Evolutionary conservation across 2,797 vertebrate species (phyloP), one percentile per base, ranked within the genome.

Genomic region (Mus spretus): DNA sequence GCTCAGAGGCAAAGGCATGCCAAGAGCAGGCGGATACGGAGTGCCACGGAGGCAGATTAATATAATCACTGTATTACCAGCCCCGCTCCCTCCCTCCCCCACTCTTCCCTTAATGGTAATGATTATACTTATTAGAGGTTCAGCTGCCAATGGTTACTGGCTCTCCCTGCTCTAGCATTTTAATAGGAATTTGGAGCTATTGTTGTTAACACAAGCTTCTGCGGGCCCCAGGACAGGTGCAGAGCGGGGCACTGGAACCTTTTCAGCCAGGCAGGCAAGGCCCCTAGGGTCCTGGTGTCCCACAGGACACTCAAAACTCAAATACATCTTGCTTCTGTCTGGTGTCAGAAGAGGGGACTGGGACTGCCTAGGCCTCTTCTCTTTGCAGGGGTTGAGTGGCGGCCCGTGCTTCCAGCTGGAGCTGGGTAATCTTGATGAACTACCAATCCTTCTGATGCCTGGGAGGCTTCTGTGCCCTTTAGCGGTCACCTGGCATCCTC

Each of bases 41-140:
- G 3, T 34, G n/a, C 0, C 70, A 67, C 82, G 0, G 20, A 96
- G 96, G 92, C 97, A 14, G 93, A 97, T 97, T 75, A 94, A 1
- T 63, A 91, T 94, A 94, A 74, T 96, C 55, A 74, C 78, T 75
- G 0, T 79, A 92, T 97, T 81, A 96, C 96, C 96, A 98, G 94
- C 94, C 79, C 88, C 2, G 2, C 63, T 3, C 80, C 34, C 93
- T 92, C 67, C 4, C 85, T 55, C 53, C 95, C 55, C 61, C 3
- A 1, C 37, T 86, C 80, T 87, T 84, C 88, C 96, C 95, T 95
- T 96, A 97, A 98, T 80, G 96, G 92, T 85, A 92, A 97, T 97
- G 96, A 98, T 98, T 93, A 94, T 67, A 79, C 96, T 97, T 91
- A 96, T 96, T 97, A 97, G 20, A 63, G 97, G 40, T 96, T 97